Percentiles rank a stretch among this genome's conserved stretches.
Evolutionary conservation across 2,888 invertebrate species (phyloP).

Genomic region (Lycia hirtaria): DNA sequence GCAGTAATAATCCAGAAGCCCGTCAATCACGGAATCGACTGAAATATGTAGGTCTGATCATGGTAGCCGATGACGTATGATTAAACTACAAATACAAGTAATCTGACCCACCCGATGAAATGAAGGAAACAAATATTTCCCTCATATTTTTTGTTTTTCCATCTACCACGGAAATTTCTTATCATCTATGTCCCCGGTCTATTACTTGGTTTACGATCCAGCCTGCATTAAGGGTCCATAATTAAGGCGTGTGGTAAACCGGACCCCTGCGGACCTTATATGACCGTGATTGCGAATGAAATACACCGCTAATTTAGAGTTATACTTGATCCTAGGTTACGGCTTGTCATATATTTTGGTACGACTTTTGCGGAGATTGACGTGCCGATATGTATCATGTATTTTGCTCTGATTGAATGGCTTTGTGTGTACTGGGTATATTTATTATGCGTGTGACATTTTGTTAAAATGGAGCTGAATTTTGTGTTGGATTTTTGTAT

Average conservation of each 20-base stretch:
- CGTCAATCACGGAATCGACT: too few species aligned
- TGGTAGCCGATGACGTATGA: too few species aligned
- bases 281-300: constrained; percentile 33
- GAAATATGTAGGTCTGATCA: too few species aligned
- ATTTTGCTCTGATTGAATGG: neutral
- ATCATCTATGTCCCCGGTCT: constrained; percentile 9
- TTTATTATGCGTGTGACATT: too few species aligned
- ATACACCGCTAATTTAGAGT: constrained; percentile 35
- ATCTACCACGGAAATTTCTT: constrained; percentile 24
- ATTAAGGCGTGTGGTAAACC: constrained; percentile 34
- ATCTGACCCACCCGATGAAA: too few species aligned
- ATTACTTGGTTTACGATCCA: constrained; percentile 36
- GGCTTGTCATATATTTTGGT: constrained; percentile 22
- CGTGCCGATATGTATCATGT: too few species aligned
- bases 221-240: constrained; percentile 32
- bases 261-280: constrained; percentile 40
- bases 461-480: too few species aligned
- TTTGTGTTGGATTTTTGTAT: too few species aligned
- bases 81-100: too few species aligned
- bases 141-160: neutral
- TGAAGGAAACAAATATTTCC: too few species aligned
- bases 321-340: constrained; percentile 31
- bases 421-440: neutral
- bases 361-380: constrained; percentile 7
- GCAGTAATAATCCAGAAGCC: too few species aligned